phyloP scores from a whole-genome alignment of 2,797 vertebrate genomes.

The Anabacerthia variegaticeps region DNA sequence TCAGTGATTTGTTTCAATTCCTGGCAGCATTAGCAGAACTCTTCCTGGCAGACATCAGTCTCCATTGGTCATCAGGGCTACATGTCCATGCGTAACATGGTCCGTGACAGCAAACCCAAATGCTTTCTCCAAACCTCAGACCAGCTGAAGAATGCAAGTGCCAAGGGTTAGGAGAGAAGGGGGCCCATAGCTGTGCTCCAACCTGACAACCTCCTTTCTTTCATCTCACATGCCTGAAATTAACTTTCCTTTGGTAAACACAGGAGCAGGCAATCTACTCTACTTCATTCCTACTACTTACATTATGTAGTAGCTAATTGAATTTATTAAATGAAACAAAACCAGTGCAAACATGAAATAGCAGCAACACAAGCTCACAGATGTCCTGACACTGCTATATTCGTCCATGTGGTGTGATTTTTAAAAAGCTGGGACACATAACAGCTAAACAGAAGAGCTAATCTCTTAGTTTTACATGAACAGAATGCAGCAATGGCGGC shows the following conservation, averaged over 20 bases:
- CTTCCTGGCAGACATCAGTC: neutral
- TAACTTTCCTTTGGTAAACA: neutral
- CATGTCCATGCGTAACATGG: neutral
- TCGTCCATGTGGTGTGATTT: neutral
- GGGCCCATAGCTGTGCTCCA: neutral
- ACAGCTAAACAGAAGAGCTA: neutral
- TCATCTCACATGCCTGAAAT: neutral
- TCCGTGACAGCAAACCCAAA: neutral
- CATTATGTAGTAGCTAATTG: accelerated
- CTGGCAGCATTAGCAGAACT: neutral
- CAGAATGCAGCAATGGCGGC: neutral
- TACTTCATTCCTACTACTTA: neutral
- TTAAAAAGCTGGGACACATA: neutral
- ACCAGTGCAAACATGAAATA: neutral
- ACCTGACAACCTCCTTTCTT: neutral
- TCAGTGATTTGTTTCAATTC: neutral
- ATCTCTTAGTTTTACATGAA: neutral
- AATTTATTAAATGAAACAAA: neutral
- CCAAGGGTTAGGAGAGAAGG: neutral
- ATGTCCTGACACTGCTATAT: neutral
- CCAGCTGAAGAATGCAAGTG: neutral
- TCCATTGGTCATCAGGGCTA: neutral
- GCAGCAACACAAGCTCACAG: neutral
- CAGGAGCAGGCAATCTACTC: neutral
- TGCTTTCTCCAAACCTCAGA: neutral